These are phyloP conservation scores for Teinopalpus imperialis DNA, from an alignment of 2,888 invertebrate species.

Conservation along the genomic window DNA sequence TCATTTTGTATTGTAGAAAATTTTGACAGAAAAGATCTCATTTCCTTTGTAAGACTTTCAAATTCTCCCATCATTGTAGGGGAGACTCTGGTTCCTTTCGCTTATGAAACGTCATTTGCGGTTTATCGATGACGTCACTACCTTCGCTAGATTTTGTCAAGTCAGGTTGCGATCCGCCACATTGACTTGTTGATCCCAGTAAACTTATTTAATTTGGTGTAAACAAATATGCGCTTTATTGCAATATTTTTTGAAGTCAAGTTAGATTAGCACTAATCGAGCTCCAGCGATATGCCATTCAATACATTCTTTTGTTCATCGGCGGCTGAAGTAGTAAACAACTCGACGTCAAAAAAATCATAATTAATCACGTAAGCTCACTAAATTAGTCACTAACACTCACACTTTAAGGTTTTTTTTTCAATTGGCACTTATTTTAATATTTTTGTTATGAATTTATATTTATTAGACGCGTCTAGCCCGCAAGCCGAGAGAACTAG, in stretches of 20 bases:
- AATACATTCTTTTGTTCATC: too few species aligned
- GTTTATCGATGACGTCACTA: not conserved
- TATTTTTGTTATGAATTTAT: not conserved
- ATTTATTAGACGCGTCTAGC: not conserved
- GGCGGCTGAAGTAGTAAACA: too few species aligned
- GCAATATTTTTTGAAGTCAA: too few species aligned
- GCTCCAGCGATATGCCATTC: too few species aligned
- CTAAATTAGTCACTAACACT: not conserved
- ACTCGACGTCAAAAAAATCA: too few species aligned
- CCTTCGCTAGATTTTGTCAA: not conserved
- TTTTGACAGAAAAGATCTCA: not conserved
- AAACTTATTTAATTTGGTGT: not conserved
- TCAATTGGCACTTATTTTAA: not conserved
- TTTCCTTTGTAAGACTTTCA: not conserved
- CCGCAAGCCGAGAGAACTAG: not conserved
- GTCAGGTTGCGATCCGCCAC: conserved; percentile 1
- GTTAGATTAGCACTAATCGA: too few species aligned
- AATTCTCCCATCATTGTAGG: not conserved
- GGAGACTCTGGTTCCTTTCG: not conserved
- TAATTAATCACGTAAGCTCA: not conserved
- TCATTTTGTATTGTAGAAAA: not conserved
- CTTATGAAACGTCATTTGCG: not conserved
- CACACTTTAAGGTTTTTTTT: not conserved
- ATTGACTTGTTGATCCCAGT: not conserved
- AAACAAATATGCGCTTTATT: not conserved